Conservation (phyloP, 2,888 invertebrate genomes). For the Acheta domesticus region DNA sequence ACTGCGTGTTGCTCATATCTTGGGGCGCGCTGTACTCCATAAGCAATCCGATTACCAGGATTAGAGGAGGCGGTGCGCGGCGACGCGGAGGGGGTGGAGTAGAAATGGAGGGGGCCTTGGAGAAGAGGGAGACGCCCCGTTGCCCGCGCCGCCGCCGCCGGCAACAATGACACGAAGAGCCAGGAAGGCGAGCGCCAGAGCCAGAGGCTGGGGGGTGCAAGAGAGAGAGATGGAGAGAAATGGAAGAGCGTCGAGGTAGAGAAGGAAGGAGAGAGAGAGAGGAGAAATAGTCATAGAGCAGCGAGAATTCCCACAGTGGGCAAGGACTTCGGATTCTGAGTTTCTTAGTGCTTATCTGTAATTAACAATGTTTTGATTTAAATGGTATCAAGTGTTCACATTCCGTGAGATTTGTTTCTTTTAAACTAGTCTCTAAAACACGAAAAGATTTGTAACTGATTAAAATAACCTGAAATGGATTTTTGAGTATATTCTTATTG, state of each 20-base stretch:
- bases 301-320: no score
- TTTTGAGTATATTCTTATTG: no score
- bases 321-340: no score
- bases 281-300: neutral
- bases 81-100: neutral
- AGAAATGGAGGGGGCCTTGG: neutral
- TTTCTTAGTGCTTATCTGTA: no score
- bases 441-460: no score
- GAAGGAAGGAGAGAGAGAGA: neutral
- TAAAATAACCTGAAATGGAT: no score
- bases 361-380: no score
- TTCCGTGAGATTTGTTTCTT: no score
- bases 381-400: no score
- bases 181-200: neutral
- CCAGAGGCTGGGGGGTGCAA: neutral
- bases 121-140: neutral
- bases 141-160: no score
- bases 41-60: neutral
- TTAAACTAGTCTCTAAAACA: no score
- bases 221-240: neutral
- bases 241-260: neutral
- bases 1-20: neutral
- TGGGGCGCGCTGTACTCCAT: neutral
- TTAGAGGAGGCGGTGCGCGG: neutral
- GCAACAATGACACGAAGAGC: no score